Conservation (phyloP, 2,888 invertebrate genomes). For the Orthosia gothica region DNA sequence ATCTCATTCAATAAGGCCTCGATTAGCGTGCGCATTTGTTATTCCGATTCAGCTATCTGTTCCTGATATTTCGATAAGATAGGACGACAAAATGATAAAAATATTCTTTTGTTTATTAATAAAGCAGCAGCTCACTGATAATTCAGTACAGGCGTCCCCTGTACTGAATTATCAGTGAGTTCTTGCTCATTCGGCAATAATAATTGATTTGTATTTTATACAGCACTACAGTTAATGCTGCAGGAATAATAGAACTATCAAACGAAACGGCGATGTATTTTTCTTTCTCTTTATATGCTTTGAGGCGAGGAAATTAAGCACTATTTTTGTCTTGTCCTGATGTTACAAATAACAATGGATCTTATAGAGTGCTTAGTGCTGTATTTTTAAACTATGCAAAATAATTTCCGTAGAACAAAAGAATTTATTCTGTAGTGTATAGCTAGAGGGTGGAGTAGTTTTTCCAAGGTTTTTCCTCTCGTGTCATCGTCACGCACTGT, state of each 20-base stretch:
- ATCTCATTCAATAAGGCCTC: slow-evolving; percentile 41
- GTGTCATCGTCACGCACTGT: slow-evolving; percentile 76
- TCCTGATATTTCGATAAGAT: slow-evolving; percentile 48
- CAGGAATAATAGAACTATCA: slow-evolving; percentile 39
- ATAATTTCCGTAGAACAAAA: slow-evolving; percentile 58
- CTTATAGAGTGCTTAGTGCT: slow-evolving; percentile 33
- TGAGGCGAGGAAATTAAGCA: slow-evolving; percentile 16
- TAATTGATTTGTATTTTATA: slow-evolving; percentile 29
- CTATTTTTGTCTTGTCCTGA: slow-evolving; percentile 34
- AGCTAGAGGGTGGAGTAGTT: slow-evolving; percentile 51
- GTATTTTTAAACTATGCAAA: slow-evolving; percentile 49
- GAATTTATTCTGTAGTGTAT: slow-evolving; percentile 32
- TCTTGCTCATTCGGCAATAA: slow-evolving; percentile 16
- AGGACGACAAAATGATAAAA: slow-evolving; percentile 33
- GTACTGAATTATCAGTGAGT: slow-evolving; percentile 10
- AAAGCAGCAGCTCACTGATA: no score
- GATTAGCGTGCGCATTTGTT: slow-evolving; percentile 27
- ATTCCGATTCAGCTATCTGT: slow-evolving; percentile 39
- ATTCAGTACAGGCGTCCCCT: no score
- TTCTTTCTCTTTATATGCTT: slow-evolving; percentile 1
- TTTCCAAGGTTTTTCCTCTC: slow-evolving; percentile 72
- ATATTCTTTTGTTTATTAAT: slow-evolving; percentile 30
- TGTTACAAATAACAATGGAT: slow-evolving; percentile 37
- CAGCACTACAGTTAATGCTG: slow-evolving; percentile 7
- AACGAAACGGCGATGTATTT: slow-evolving; percentile 23